Evolutionary conservation across 2,113 vertebrate species (phyloP), one percentile per base, ranked within the genome.

Genomic region (Pithys albifrons): DNA sequence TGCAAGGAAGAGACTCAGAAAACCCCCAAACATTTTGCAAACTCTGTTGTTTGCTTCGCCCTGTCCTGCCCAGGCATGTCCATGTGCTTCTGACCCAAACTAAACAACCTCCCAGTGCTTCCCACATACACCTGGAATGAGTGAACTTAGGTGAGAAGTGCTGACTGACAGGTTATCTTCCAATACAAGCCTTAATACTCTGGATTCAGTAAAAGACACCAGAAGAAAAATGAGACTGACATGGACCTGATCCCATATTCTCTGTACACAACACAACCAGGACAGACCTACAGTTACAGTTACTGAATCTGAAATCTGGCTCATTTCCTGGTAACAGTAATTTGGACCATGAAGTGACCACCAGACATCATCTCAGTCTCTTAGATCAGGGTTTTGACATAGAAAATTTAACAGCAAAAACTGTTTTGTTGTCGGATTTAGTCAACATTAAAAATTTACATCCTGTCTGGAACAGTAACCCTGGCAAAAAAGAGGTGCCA

Each of bases 241-340:
- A 45, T 1, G 2, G 4, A 15, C 0, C 5, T 6, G 14, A 33
- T 6, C 83, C 1, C 25, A 10, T 18, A 35, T 29, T 51, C n/a
- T 41, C 27, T 52, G 8, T 23, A 24, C 8, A 7, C 8, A 67
- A 59, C 4, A 76, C 43, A 57, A 58, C 8, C 35, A 75, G 54
- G 14, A 81, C 1, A 61, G 14, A 27, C 8, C 7, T n/a, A 45
- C 7, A 6, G 14, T n/a, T 55, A 41, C 14, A 73, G 28, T 19
- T 31, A 69, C 8, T 85, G 57, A 5, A 76, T 65, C 18, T 39
- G 23, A 61, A 78, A 70, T 33, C 11, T 45, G 14, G 4, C 28
- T 71, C 1, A 1, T 39, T 41, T 73, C 28, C 28, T 35, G 6
- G 9, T 65, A 79, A 51, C 19, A 71, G 16, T 33, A 52, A 48